Evolutionary conservation across 2,797 vertebrate genomes (phyloP).

Genomic region (Sebastes itinus): DNA sequence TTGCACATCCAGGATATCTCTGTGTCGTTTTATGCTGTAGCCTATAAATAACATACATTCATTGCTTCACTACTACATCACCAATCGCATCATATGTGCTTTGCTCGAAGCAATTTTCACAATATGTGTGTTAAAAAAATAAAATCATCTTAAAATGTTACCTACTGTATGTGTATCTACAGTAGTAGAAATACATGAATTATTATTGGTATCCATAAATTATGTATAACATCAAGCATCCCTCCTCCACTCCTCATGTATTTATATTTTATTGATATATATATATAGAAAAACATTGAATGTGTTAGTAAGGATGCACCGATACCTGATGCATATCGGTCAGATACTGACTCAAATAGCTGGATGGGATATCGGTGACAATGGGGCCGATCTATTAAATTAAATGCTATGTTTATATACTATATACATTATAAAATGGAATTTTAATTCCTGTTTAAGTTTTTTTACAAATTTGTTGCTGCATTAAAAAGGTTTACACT

Average conservation of each 20-base stretch:
- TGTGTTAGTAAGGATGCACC: background rate
- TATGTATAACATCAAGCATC: background rate
- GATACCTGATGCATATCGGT: too few species aligned
- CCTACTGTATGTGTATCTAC: background rate
- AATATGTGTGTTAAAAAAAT: background rate
- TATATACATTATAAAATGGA: too few species aligned
- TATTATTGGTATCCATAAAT: background rate
- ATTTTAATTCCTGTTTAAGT: too few species aligned
- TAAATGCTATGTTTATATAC: too few species aligned
- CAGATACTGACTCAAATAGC: too few species aligned
- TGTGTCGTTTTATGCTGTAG: constrained; percentile 12
- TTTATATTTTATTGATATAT: background rate
- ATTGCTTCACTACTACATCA: constrained; percentile 3
- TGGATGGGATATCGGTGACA: too few species aligned
- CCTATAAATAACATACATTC: constrained; percentile 58
- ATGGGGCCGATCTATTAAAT: too few species aligned
- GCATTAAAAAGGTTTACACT: too few species aligned
- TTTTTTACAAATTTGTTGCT: too few species aligned
- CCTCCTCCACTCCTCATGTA: background rate
- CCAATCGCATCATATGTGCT: background rate
- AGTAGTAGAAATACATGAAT: background rate
- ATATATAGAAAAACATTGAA: background rate
- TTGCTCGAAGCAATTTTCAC: background rate
- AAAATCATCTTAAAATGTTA: background rate
- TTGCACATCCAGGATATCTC: constrained; percentile 36